Conservation (phyloP, 1,140 invertebrate species). For the Leptinotarsa lineolata region DNA sequence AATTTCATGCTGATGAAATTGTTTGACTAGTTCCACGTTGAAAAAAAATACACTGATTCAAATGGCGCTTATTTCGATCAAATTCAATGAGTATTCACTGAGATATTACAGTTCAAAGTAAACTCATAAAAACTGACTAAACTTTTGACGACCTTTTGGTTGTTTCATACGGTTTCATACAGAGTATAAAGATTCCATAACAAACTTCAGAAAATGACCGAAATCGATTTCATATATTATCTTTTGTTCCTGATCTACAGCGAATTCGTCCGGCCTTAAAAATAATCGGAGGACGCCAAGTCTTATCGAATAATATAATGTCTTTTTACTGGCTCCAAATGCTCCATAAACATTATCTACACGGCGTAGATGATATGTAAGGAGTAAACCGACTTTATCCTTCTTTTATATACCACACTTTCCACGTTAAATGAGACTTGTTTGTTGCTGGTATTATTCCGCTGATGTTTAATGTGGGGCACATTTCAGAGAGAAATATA, state of each 20-base stretch:
- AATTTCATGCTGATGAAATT: no score
- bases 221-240: background rate
- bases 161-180: no score
- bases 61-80: no score
- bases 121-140: no score
- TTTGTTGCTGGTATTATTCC: background rate
- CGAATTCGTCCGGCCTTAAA: background rate
- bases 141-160: no score
- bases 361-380: conserved; percentile 37
- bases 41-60: no score
- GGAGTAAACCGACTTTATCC: conserved; percentile 33
- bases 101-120: no score
- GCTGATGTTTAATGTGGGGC: background rate
- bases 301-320: conserved; percentile 23
- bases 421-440: conserved; percentile 34
- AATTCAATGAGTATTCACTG: no score
- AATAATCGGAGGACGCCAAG: conserved; percentile 1
- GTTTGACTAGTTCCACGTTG: no score
- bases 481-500: background rate
- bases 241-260: conserved; percentile 9
- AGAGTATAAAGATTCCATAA: no score
- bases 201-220: background rate
- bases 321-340: conserved; percentile 38
- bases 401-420: conserved; percentile 37
- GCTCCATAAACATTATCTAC: conserved; percentile 38